phyloP scores from a whole-genome alignment of 2,888 invertebrate species.

The Pheosia tremula region DNA sequence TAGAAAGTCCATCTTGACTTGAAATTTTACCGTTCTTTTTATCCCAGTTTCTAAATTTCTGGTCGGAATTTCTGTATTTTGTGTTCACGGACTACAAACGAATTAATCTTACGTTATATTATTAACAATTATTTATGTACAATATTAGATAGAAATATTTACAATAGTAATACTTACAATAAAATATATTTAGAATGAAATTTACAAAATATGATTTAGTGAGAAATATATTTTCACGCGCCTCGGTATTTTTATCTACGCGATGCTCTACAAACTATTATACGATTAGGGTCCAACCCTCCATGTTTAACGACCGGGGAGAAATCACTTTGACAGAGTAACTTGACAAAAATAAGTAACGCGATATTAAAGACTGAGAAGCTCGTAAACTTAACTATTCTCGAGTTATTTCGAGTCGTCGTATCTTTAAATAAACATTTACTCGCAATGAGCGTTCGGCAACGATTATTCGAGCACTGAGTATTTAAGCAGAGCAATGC shows the following conservation, averaged over 20 bases:
- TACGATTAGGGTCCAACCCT: constrained; percentile 18
- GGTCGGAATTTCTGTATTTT: no score
- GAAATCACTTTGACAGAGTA: constrained; percentile 31
- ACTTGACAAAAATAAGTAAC: constrained; percentile 30
- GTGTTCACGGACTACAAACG: no score
- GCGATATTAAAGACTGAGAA: constrained; percentile 31
- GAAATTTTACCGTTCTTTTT: no score
- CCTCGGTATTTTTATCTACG: not conserved
- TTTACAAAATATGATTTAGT: not conserved
- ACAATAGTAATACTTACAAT: constrained; percentile 15
- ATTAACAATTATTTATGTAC: not conserved
- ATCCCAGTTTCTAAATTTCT: no score
- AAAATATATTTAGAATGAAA: not conserved
- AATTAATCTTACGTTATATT: not conserved
- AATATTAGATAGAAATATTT: constrained; percentile 25
- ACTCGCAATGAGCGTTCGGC: no score
- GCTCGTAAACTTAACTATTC: constrained; percentile 24
- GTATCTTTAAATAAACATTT: constrained; percentile 14
- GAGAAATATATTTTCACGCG: not conserved
- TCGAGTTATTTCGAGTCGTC: constrained; percentile 4
- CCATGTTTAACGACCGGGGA: constrained; percentile 29
- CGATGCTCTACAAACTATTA: constrained; percentile 13
- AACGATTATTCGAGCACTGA: no score
- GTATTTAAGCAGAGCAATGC: no score
- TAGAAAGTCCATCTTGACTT: no score